These are phyloP conservation scores for Ictalurus punctatus DNA, from an alignment of 2,113 vertebrate species.

Conservation along the genomic window DNA sequence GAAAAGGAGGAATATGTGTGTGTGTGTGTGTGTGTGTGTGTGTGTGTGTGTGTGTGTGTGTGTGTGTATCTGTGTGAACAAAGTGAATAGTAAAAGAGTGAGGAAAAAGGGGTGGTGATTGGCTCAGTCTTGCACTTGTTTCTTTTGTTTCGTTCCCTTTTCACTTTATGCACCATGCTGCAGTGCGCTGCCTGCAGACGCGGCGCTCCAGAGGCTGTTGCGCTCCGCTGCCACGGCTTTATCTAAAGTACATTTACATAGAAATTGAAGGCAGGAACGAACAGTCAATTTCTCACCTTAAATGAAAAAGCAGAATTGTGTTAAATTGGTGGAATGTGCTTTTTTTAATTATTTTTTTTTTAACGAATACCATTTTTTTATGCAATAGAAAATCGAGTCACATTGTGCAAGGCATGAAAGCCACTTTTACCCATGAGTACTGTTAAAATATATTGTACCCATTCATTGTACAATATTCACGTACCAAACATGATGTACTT, in stretches of 20 bases:
- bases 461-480: background rate
- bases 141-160: conserved; percentile 52
- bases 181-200: conserved; percentile 33
- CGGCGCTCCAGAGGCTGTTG: conserved; percentile 18
- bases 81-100: conserved; percentile 36
- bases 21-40: conserved; percentile 42
- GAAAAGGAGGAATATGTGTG: conserved; percentile 33
- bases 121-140: conserved; percentile 50
- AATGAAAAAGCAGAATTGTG: conserved; percentile 21
- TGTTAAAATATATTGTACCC: background rate
- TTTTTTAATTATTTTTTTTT: background rate
- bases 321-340: background rate
- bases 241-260: conserved; percentile 38
- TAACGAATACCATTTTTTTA: background rate
- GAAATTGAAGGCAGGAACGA: conserved; percentile 35
- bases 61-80: conserved; percentile 43
- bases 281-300: conserved; percentile 28
- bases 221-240: conserved; percentile 29
- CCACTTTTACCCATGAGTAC: background rate
- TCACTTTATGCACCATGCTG: conserved; percentile 44
- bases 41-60: conserved; percentile 40
- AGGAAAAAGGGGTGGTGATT: conserved; percentile 37
- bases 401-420: background rate
- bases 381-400: background rate
- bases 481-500: background rate